These are phyloP conservation scores for Mus musculus DNA, from an alignment of 2,113 vertebrate genomes.

Conservation along the genomic window DNA sequence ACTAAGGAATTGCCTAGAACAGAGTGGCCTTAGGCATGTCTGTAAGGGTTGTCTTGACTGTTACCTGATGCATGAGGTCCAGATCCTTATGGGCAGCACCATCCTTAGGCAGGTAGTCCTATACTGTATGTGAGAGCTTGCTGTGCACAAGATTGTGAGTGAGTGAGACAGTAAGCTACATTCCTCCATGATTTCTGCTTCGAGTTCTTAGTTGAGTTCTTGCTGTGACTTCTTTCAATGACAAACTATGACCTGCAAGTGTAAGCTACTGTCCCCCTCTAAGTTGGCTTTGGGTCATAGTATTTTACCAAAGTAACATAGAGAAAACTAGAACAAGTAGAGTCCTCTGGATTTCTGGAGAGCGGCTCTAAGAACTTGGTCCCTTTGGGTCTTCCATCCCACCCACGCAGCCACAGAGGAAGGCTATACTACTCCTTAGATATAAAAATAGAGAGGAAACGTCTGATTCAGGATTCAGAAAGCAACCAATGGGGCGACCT, in stretches of 20 bases:
- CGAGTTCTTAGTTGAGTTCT: neutral
- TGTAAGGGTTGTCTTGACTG: neutral
- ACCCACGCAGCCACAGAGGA: neutral
- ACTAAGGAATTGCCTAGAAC: neutral
- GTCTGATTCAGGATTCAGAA: neutral
- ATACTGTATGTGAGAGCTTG: neutral
- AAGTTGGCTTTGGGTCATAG: neutral
- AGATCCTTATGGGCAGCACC: neutral
- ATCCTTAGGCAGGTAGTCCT: too few species aligned
- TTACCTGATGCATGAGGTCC: neutral
- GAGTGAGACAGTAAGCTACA: neutral
- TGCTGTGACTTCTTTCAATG: neutral
- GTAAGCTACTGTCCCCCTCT: neutral
- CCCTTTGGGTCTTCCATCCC: neutral
- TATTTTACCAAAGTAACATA: neutral
- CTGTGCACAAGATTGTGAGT: too few species aligned
- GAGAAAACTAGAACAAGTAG: neutral
- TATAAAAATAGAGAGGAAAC: neutral
- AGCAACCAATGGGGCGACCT: neutral
- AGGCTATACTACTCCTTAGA: neutral
- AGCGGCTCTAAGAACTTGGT: neutral
- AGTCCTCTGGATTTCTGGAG: neutral
- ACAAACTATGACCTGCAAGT: neutral
- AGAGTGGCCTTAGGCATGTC: neutral
- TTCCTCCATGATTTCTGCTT: neutral